A percentile compares a stretch with the other conserved stretches of the same genome.
phyloP scores from a whole-genome alignment of 2,113 vertebrate genomes.

The Nymphicus hollandicus region DNA sequence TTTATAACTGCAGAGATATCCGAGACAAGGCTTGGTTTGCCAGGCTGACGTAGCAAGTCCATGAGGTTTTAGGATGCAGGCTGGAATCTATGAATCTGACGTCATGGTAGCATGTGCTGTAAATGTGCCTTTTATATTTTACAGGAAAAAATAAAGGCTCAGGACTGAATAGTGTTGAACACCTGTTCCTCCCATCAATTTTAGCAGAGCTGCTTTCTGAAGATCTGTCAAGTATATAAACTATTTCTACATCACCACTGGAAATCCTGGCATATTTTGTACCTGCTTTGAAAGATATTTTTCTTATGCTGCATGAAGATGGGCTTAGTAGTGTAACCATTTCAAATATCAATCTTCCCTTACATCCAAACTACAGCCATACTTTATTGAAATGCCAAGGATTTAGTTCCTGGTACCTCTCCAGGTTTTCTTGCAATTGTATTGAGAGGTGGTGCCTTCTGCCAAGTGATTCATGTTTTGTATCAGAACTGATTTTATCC shows the following conservation, averaged over 20 bases:
- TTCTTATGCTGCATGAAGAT: not conserved
- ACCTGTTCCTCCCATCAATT: not conserved
- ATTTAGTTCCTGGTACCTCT: not conserved
- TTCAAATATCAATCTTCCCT: not conserved
- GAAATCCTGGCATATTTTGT: not conserved
- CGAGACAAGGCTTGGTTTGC: not conserved
- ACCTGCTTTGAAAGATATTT: not conserved
- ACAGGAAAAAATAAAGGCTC: not conserved
- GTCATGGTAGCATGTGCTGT: accelerated
- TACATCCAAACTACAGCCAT: not conserved
- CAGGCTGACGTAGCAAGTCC: accelerated
- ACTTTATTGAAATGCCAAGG: not conserved
- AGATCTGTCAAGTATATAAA: not conserved
- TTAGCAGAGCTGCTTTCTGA: not conserved
- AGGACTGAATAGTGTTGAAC: not conserved
- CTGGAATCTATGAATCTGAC: not conserved
- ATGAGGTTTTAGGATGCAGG: not conserved
- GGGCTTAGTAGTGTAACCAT: not conserved
- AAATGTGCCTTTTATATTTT: not conserved
- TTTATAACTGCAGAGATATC: not conserved
- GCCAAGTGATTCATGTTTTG: not conserved
- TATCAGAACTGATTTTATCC: not conserved
- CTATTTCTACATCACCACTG: not conserved
- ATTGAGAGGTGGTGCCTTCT: not conserved
- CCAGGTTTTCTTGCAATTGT: not conserved